These are phyloP conservation scores for Polydesmus complanatus DNA, from an alignment of 2,888 invertebrate genomes.

Conservation along the genomic window DNA sequence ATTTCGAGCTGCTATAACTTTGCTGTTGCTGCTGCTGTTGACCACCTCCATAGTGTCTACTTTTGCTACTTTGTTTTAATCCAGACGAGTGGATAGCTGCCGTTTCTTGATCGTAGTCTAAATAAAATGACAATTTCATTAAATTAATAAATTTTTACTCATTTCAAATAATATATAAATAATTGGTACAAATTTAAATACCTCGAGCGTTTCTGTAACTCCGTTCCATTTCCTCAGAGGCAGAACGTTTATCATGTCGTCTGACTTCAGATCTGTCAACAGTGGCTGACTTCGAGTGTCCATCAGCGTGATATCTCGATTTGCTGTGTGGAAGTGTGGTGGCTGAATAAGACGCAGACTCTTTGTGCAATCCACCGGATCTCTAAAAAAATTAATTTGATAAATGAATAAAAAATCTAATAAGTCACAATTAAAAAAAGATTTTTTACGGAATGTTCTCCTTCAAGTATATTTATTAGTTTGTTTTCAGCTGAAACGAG, in stretches of 20 bases:
- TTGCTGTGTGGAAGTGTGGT: background rate
- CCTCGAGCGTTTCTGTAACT: background rate
- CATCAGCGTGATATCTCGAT: background rate
- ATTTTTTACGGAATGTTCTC: constrained; percentile 7
- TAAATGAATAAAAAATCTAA: background rate
- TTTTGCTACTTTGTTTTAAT: background rate
- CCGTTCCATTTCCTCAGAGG: background rate
- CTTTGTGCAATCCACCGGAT: background rate
- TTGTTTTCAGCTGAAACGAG: constrained; percentile 18
- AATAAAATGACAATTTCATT: too few relatives aligned
- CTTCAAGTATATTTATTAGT: constrained; percentile 18
- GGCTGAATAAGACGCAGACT: background rate
- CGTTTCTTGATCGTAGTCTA: background rate
- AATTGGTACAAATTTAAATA: too few relatives aligned
- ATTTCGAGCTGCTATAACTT: background rate
- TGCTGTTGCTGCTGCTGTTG: too few relatives aligned
- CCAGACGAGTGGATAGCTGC: too few relatives aligned
- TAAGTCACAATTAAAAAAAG: background rate
- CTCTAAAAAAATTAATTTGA: background rate
- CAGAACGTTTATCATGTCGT: background rate
- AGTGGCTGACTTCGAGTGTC: constrained; percentile 12
- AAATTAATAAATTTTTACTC: too few relatives aligned
- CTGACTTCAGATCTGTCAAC: constrained; percentile 14
- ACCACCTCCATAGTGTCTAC: background rate
- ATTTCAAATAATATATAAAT: too few relatives aligned